These are phyloP conservation scores for Trypoxylus dichotomus DNA, from an alignment of 1,140 invertebrate species.

Conservation along the genomic window DNA sequence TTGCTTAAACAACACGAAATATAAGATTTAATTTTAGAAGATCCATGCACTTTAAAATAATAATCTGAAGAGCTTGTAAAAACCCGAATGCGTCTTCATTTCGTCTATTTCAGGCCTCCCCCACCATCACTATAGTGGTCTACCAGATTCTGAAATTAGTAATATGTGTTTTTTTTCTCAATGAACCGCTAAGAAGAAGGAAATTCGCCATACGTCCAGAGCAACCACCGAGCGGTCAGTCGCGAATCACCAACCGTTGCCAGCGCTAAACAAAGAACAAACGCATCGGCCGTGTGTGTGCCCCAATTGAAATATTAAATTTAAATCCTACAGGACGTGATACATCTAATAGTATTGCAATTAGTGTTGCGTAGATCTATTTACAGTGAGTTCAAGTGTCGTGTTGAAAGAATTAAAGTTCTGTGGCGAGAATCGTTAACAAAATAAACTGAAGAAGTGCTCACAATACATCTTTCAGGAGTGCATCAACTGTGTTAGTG, in stretches of 20 bases:
- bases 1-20: background rate
- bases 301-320: slow-evolving; percentile 3
- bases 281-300: background rate
- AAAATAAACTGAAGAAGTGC: background rate
- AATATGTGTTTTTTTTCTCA: background rate
- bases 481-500: background rate
- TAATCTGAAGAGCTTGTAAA: background rate
- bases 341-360: background rate
- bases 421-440: background rate
- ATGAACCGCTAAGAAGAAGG: background rate
- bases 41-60: background rate
- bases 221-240: background rate
- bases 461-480: background rate
- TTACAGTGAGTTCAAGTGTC: background rate
- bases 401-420: background rate
- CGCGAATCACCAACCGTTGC: background rate
- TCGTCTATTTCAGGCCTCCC: slow-evolving; percentile 1
- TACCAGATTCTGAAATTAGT: background rate
- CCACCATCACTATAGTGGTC: background rate
- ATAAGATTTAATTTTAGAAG: background rate
- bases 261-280: background rate
- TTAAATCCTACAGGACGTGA: background rate
- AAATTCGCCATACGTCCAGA: background rate
- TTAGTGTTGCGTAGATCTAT: background rate
- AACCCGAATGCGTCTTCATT: background rate